Conservation (phyloP, 2,113 vertebrate species). For the Gymnocephalus cernua region DNA sequence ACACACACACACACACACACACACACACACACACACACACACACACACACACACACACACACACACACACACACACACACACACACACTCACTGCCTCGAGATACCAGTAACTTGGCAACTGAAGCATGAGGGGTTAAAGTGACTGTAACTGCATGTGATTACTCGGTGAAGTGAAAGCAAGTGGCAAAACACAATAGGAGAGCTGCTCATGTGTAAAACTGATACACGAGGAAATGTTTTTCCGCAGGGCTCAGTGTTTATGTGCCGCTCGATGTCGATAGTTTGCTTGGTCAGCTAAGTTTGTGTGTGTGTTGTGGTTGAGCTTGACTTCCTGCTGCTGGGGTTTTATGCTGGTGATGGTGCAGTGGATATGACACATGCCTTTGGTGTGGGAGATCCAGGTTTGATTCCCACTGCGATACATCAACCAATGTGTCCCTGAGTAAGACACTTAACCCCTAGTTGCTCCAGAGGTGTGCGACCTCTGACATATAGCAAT, state of each 20-base stretch:
- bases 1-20: conserved; percentile 23
- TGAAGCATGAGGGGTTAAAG: conserved; percentile 11
- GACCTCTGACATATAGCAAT: too few relatives aligned
- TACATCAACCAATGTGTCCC: too few relatives aligned
- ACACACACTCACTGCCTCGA: conserved; percentile 19
- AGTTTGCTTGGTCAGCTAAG: conserved; percentile 32
- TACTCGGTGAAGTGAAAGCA: neutral
- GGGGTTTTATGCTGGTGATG: too few relatives aligned
- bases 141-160: conserved; percentile 39
- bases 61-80: conserved; percentile 10
- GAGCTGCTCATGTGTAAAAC: conserved; percentile 35
- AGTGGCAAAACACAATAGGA: conserved; percentile 9
- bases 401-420: too few relatives aligned
- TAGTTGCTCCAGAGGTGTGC: too few relatives aligned
- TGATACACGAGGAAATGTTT: conserved; percentile 6
- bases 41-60: conserved; percentile 15
- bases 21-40: conserved; percentile 23
- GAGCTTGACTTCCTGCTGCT: conserved; percentile 33
- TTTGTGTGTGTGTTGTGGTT: neutral
- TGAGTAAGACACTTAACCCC: too few relatives aligned
- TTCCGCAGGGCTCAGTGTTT: conserved; percentile 21
- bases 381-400: too few relatives aligned
- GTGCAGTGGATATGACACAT: too few relatives aligned
- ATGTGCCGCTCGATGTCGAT: neutral
- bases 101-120: conserved; percentile 11